A percentile compares a stretch with the other conserved stretches of the same genome.
phyloP scores from a whole-genome alignment of 2,797 vertebrate genomes.

The Macropus fuliginosus region DNA sequence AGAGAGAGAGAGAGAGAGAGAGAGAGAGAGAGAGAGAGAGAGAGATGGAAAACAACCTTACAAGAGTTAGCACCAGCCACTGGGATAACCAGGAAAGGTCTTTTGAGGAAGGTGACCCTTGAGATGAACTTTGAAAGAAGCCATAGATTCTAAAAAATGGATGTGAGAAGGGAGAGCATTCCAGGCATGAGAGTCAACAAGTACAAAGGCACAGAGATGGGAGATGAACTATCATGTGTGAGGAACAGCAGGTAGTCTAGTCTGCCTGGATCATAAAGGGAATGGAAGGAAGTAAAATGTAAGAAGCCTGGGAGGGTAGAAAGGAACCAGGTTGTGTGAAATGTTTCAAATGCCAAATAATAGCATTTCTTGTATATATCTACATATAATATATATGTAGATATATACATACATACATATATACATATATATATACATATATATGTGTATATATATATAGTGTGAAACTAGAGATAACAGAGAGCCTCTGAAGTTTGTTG shows the following conservation, averaged over 20 bases:
- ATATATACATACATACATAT: no score
- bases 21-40: no score
- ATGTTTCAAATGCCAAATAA: background rate
- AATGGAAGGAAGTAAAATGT: background rate
- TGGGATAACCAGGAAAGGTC: background rate
- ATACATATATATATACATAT: no score
- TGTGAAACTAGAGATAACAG: background rate
- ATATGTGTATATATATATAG: no score
- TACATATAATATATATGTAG: no score
- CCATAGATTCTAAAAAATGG: background rate
- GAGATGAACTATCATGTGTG: background rate
- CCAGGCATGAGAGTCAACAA: background rate
- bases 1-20: no score
- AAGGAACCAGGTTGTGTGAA: background rate
- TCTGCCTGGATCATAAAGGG: background rate
- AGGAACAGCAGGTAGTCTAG: background rate
- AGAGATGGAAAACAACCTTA: no score
- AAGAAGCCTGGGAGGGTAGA: background rate
- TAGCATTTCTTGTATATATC: background rate
- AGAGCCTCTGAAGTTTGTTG: background rate
- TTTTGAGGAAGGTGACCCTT: background rate
- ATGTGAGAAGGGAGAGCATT: background rate
- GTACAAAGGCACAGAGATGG: no score
- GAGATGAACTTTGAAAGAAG: background rate
- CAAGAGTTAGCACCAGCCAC: no score